Evolutionary conservation across 2,888 invertebrate species (phyloP), one percentile per base, ranked within the genome.

Genomic region (Hypselothyrea guttata): DNA sequence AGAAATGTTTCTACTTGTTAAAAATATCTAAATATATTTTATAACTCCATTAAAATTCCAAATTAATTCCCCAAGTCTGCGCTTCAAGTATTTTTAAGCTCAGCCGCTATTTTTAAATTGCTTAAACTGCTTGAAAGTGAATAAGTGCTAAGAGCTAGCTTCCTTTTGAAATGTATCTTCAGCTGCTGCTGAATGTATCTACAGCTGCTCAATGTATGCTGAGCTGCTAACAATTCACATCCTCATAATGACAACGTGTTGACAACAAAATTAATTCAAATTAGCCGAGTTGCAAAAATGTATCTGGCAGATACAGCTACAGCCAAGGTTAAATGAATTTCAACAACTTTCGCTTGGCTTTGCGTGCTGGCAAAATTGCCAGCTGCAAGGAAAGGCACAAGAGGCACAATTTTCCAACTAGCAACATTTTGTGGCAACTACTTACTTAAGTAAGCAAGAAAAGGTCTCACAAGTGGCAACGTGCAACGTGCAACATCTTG

Each of bases 231-330:
- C 82, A 63, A 59, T 77, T 81, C 71, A 71, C 84, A 84, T 70
- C 71, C 77, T 73, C 55, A 59, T 75, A 71, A 71, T 78, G 71
- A 78, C 60, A 56, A 79, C 59, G 78, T 79, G 78, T 84, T 79
- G 78, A 79, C 78, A 79, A 78, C 75, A 79, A 79, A 79, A 79
- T 79, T 79, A 79, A 79, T 84, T 82, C 72, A 79, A 79, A 79
- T 84, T 79, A 82, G 75, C 62, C 53, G 57, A 41, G 38, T 40
- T 45, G 13, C 12, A 45, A 52, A 37, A 52, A 38, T 16, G 51
- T 51, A 51, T 41, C 40, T 51, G 30, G 47, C 11, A 46, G 46
- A 30, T 30, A 12, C 28, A n/a, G 13, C 30, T 3, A 12, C 41
- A 45, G 22, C 4, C 70, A 71, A 71, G 71, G 71, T 69, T 71